These are phyloP conservation scores for Physeter macrocephalus DNA, from an alignment of 2,113 vertebrate species.

Conservation along the genomic window DNA sequence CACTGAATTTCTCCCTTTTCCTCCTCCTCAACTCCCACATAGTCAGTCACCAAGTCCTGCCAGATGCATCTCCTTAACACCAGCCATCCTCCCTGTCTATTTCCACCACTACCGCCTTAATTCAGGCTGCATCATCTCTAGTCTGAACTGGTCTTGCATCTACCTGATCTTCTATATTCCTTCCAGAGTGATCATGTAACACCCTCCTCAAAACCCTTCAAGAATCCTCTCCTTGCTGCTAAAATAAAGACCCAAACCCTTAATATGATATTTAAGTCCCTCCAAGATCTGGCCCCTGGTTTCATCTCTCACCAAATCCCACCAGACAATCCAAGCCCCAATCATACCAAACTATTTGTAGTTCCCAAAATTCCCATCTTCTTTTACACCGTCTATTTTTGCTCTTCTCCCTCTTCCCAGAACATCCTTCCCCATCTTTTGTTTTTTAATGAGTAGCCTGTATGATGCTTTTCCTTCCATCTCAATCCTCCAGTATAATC, in stretches of 20 bases:
- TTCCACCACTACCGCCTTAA: not conserved
- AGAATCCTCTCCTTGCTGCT: not conserved
- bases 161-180: not conserved
- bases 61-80: not conserved
- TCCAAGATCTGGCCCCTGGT: not conserved
- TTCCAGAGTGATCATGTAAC: not conserved
- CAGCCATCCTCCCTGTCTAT: not conserved
- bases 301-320: not conserved
- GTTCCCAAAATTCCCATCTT: not conserved
- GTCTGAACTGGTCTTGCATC: not conserved
- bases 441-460: not conserved
- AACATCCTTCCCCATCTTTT: not conserved
- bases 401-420: not conserved
- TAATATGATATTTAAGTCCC: not conserved
- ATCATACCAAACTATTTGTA: not conserved
- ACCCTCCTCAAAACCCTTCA: not conserved
- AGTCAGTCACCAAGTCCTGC: not conserved
- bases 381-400: not conserved
- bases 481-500: not conserved
- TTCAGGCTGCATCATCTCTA: not conserved
- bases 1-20: not conserved
- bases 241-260: not conserved
- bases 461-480: not conserved
- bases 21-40: not conserved
- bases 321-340: not conserved